A percentile compares a stretch with the other conserved stretches of the same genome.
These are phyloP conservation scores for Tonatia bakeri DNA, from an alignment of 2,113 vertebrate species.

Conservation along the genomic window DNA sequence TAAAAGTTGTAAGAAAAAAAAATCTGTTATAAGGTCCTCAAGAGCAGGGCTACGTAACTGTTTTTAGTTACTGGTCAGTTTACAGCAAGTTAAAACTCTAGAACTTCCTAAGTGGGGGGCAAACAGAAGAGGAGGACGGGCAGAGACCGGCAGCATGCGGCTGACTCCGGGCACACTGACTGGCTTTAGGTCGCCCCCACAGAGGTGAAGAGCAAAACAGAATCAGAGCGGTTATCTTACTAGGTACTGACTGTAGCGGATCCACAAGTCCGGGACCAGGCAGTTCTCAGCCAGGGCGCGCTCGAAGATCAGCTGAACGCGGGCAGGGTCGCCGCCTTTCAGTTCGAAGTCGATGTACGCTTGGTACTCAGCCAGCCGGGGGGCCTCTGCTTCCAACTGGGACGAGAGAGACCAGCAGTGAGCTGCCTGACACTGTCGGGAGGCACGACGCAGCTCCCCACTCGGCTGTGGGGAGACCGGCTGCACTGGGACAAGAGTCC, in stretches of 20 bases:
- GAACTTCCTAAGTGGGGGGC: neutral
- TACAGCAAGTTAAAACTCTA: neutral
- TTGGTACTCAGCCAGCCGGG: conserved; percentile 94
- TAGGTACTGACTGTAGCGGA: conserved; percentile 92
- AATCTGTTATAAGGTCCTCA: neutral
- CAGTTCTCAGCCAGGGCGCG: conserved; percentile 96
- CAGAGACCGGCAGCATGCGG: neutral
- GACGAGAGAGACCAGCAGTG: neutral
- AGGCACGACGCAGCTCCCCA: neutral
- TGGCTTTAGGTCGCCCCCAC: neutral
- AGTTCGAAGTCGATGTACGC: conserved; percentile 93
- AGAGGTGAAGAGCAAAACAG: neutral
- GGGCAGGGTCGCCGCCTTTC: conserved; percentile 93
- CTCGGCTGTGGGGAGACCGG: neutral
- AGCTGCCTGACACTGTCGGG: neutral
- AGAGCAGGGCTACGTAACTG: neutral
- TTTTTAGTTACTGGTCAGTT: neutral
- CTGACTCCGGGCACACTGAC: neutral
- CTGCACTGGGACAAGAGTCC: neutral
- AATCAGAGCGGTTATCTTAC: conserved; percentile 81
- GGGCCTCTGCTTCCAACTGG: conserved; percentile 92
- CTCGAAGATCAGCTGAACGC: conserved; percentile 93
- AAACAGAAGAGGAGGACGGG: neutral
- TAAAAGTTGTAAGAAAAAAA: neutral
- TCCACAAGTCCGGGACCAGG: conserved; percentile 97